Evolutionary conservation across 1,140 invertebrate species (phyloP).

Genomic region (Lordiphosa mommai): DNA sequence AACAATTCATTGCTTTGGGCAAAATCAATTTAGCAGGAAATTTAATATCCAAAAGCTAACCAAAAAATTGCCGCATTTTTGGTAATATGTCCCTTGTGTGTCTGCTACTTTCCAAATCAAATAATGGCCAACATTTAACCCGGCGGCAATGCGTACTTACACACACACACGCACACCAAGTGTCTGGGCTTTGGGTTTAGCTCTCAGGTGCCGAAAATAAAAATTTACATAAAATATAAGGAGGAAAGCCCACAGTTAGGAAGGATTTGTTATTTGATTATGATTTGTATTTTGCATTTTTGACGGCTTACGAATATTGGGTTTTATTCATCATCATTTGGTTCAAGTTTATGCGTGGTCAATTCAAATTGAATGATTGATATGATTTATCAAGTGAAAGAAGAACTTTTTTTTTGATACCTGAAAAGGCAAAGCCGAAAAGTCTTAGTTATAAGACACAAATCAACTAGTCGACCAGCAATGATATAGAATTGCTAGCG

Average conservation of each 20-base stretch:
- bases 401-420: too few species aligned
- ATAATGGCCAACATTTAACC: constrained; percentile 59
- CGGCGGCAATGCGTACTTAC: constrained; percentile 18
- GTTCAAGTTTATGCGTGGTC: too few species aligned
- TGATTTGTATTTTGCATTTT: constrained; percentile 56
- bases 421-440: too few species aligned
- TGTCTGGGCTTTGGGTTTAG: neutral
- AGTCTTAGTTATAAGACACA: too few species aligned
- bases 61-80: constrained; percentile 14
- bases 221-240: constrained; percentile 43
- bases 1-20: neutral
- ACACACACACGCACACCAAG: too few species aligned
- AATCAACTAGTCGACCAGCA: too few species aligned
- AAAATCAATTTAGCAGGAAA: constrained; percentile 6
- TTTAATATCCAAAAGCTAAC: constrained; percentile 1
- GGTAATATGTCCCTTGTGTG: constrained; percentile 46
- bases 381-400: too few species aligned
- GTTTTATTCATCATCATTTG: neutral
- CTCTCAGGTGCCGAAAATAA: constrained; percentile 35
- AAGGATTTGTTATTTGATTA: constrained; percentile 59
- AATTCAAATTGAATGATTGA: neutral
- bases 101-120: constrained; percentile 39
- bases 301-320: constrained; percentile 14
- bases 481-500: too few species aligned
- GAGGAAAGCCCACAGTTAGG: constrained; percentile 46